Conservation (phyloP, 2,888 invertebrate species). For the Anorthoa munda region DNA sequence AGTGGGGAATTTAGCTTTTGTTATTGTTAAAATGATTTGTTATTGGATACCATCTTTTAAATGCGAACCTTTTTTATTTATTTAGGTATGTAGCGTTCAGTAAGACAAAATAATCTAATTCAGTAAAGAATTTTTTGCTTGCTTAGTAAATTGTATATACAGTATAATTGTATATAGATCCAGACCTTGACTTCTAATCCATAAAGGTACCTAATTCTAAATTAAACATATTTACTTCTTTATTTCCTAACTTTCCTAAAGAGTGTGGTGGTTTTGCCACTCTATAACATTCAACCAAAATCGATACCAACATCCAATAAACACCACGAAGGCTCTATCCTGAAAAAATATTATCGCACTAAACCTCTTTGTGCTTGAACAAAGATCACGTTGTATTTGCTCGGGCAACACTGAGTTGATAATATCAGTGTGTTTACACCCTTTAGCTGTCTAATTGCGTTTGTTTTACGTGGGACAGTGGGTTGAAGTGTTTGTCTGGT, state of each 20-base stretch:
- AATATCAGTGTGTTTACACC: conserved; percentile 71
- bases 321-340: conserved; percentile 59
- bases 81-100: too few relatives aligned
- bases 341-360: conserved; percentile 80
- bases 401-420: conserved; percentile 71
- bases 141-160: too few relatives aligned
- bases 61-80: too few relatives aligned
- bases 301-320: conserved; percentile 31
- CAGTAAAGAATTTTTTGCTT: too few relatives aligned
- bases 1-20: conserved; percentile 50
- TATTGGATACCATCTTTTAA: background rate
- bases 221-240: background rate
- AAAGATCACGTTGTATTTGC: conserved; percentile 79
- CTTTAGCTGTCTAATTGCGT: conserved; percentile 79
- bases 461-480: conserved; percentile 75
- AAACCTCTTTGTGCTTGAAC: conserved; percentile 67
- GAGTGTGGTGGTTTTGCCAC: background rate
- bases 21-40: conserved; percentile 23
- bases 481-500: conserved; percentile 21
- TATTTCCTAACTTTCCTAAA: too few relatives aligned
- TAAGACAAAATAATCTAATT: background rate
- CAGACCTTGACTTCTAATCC: too few relatives aligned
- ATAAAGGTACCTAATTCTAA: too few relatives aligned
- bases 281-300: background rate
- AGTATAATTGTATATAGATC: too few relatives aligned